Evolutionary conservation across 2,888 invertebrate genomes (phyloP).

Genomic region (Cantharis flavilabris): DNA sequence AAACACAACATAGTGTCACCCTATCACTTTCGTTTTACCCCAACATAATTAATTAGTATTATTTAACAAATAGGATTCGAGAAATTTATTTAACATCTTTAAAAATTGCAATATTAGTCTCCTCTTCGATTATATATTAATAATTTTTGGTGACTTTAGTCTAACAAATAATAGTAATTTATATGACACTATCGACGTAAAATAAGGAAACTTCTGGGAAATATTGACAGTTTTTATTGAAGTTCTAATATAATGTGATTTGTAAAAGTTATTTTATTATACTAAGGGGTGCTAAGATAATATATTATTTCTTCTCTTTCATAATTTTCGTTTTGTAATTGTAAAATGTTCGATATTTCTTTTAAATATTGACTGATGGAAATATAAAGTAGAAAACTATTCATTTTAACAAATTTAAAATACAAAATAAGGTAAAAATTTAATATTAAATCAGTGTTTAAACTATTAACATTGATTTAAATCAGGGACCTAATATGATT

Average conservation of each 20-base stretch:
- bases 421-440: too few relatives aligned
- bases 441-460: too few relatives aligned
- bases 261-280: background rate
- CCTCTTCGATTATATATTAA: constrained; percentile 1
- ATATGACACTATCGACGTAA: constrained; percentile 1
- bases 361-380: background rate
- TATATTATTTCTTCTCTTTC: background rate
- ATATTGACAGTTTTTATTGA: background rate
- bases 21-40: background rate
- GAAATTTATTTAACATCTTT: constrained; percentile 4
- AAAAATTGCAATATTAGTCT: constrained; percentile 1
- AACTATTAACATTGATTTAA: too few relatives aligned
- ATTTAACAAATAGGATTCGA: background rate
- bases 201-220: background rate
- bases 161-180: constrained; percentile 1
- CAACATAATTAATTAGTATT: background rate
- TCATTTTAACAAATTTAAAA: too few relatives aligned
- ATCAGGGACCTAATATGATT: too few relatives aligned
- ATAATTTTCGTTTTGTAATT: background rate
- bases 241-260: background rate
- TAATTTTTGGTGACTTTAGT: constrained; percentile 5
- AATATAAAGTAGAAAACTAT: too few relatives aligned
- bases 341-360: background rate
- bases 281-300: background rate
- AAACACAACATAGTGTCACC: background rate